A percentile compares a stretch with the other conserved stretches of the same genome.
Conservation (phyloP, 2,113 vertebrate species). For the Pelvicachromis taeniatus region DNA sequence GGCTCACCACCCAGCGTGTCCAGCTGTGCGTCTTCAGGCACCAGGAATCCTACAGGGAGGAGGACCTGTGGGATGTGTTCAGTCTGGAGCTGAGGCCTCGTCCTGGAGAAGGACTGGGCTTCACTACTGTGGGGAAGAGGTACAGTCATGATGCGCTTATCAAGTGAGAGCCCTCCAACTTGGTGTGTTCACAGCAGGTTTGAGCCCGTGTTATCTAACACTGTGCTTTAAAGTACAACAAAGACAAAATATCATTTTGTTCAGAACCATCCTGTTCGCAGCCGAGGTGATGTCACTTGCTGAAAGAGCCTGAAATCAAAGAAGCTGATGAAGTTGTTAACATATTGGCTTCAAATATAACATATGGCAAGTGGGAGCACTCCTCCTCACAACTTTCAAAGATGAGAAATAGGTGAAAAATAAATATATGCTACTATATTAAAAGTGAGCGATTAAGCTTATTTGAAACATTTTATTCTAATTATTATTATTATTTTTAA, state of each 20-base stretch:
- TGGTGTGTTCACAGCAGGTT: background rate
- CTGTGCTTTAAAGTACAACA: background rate
- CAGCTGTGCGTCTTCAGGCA: slow-evolving; percentile 85
- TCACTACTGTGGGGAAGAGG: slow-evolving; percentile 93
- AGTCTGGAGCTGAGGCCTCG: slow-evolving; percentile 82
- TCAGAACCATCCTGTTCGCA: background rate
- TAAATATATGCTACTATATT: background rate
- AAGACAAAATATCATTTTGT: background rate
- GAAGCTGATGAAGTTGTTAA: background rate
- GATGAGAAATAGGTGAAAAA: background rate
- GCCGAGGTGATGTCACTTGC: background rate
- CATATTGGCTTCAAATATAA: background rate
- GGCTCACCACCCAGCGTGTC: slow-evolving; percentile 87
- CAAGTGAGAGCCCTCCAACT: background rate
- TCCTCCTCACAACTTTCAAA: background rate
- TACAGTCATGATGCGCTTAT: slow-evolving; percentile 29
- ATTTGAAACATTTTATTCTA: background rate
- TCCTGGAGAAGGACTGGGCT: slow-evolving; percentile 83
- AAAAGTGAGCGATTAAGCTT: background rate
- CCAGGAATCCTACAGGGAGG: slow-evolving; percentile 84
- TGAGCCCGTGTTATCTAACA: background rate
- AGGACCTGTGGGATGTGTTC: slow-evolving; percentile 89
- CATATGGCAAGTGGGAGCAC: background rate
- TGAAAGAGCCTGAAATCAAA: background rate
- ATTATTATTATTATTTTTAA: background rate